Percentiles rank a stretch among this genome's conserved stretches.
phyloP scores from a whole-genome alignment of 2,797 vertebrate genomes.

The Manis pentadactyla region DNA sequence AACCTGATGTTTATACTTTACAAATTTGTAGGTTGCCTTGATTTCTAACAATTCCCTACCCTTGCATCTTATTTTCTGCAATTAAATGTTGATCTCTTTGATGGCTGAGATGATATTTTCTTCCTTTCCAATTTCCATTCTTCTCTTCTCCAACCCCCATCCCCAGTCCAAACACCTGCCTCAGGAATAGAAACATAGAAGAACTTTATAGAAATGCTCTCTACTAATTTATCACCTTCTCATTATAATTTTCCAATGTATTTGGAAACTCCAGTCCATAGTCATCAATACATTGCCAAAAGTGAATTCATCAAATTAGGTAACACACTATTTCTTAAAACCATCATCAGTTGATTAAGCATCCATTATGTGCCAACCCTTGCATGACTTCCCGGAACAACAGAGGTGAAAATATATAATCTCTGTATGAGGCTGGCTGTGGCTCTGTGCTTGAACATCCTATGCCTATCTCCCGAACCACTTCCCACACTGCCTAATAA shows the following conservation, averaged over 20 bases:
- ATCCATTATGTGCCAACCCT: too few species aligned
- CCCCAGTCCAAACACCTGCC: background rate
- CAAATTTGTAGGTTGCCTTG: background rate
- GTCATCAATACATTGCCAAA: background rate
- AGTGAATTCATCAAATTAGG: too few species aligned
- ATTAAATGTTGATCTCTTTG: conserved; percentile 2
- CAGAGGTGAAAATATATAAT: too few species aligned
- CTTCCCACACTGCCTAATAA: background rate
- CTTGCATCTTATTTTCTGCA: background rate
- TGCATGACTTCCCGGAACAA: too few species aligned
- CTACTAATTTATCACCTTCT: background rate
- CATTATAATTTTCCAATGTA: background rate
- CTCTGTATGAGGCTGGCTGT: background rate
- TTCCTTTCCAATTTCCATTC: background rate
- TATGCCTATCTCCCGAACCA: background rate
- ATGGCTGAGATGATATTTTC: background rate
- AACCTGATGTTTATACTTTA: background rate
- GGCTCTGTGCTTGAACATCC: background rate
- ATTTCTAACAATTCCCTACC: background rate
- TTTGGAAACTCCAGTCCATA: background rate
- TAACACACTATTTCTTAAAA: too few species aligned
- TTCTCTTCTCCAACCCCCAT: background rate
- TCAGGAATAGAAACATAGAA: background rate
- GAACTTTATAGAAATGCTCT: background rate
- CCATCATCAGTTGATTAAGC: too few species aligned